Percentiles rank a stretch among this genome's conserved stretches.
Conservation (phyloP, 1,140 invertebrate species). For the Drosophila watanabei region DNA sequence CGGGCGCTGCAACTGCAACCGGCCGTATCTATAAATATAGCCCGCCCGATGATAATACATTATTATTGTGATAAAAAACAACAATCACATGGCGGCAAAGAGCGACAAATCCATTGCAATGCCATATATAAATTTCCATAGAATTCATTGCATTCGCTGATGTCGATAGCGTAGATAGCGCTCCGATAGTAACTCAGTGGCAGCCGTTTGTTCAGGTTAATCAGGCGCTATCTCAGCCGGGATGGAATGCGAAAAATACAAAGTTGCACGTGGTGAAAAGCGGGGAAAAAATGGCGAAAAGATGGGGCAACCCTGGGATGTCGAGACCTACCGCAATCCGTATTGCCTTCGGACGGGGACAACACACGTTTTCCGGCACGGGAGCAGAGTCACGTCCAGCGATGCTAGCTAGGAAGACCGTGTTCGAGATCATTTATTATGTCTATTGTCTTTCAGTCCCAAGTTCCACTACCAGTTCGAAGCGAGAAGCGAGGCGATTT, state of each 20-base stretch:
- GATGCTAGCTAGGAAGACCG: slow-evolving; percentile 42
- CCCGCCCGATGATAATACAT: slow-evolving; percentile 37
- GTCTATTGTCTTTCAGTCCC: slow-evolving; percentile 49
- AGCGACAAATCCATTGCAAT: slow-evolving; percentile 41
- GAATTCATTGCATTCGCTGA: slow-evolving; percentile 37
- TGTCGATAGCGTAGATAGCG: slow-evolving; percentile 29
- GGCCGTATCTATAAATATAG: slow-evolving; percentile 47
- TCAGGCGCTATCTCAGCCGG: slow-evolving; percentile 6
- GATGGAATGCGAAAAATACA: slow-evolving; percentile 5
- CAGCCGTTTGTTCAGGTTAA: slow-evolving; percentile 21
- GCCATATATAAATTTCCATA: slow-evolving; percentile 33
- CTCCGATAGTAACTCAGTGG: slow-evolving; percentile 40
- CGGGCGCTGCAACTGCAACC: slow-evolving; percentile 25
- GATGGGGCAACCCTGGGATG: slow-evolving; percentile 1
- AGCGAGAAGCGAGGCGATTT: slow-evolving; percentile 42
- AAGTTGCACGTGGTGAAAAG: background rate
- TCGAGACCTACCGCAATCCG: slow-evolving; percentile 54
- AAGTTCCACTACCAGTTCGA: background rate
- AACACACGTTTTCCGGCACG: slow-evolving; percentile 28
- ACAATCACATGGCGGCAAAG: slow-evolving; percentile 26
- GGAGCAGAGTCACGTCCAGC: slow-evolving; percentile 39
- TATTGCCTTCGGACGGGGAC: slow-evolving; percentile 33
- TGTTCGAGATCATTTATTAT: slow-evolving; percentile 59
- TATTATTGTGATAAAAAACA: slow-evolving; percentile 39
- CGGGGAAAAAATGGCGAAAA: background rate